Conservation (phyloP, 2,888 invertebrate genomes). For the Gortyna flavago region DNA sequence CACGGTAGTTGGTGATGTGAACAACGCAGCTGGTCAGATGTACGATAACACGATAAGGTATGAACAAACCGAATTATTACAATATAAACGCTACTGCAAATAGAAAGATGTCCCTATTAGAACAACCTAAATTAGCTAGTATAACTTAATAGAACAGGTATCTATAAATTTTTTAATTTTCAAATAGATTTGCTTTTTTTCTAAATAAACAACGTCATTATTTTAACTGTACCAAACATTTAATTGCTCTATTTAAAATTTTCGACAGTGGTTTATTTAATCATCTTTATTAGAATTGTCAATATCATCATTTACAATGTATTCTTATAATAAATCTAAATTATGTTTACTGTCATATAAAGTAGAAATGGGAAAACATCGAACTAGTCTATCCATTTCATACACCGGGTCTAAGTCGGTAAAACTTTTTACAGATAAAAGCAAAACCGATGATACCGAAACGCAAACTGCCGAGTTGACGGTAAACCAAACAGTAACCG, state of each 20-base stretch:
- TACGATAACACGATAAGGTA: conserved; percentile 58
- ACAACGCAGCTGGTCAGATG: conserved; percentile 46
- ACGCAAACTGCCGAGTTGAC: conserved; percentile 77
- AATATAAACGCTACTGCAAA: conserved; percentile 43
- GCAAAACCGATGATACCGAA: conserved; percentile 82
- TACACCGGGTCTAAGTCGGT: conserved; percentile 51
- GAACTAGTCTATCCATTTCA: neutral
- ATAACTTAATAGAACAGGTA: neutral
- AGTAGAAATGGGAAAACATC: conserved; percentile 2
- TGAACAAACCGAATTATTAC: neutral
- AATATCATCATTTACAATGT: conserved; percentile 11
- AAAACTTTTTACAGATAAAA: conserved; percentile 83
- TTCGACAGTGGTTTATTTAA: neutral
- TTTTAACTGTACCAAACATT: conserved; percentile 12
- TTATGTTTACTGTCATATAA: conserved; percentile 1
- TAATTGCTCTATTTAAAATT: conserved; percentile 17
- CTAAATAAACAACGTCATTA: neutral
- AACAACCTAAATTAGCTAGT: neutral
- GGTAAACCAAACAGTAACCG: conserved; percentile 72
- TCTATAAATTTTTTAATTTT: neutral
- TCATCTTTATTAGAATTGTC: conserved; percentile 3
- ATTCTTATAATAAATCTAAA: neutral
- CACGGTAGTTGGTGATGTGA: conserved; percentile 59
- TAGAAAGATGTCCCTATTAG: conserved; percentile 21
- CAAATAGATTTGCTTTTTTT: conserved; percentile 8